A percentile compares a stretch with the other conserved stretches of the same genome.
Evolutionary conservation across 1,140 invertebrate genomes (phyloP).

Genomic region (Drosophila nigromelanica): DNA sequence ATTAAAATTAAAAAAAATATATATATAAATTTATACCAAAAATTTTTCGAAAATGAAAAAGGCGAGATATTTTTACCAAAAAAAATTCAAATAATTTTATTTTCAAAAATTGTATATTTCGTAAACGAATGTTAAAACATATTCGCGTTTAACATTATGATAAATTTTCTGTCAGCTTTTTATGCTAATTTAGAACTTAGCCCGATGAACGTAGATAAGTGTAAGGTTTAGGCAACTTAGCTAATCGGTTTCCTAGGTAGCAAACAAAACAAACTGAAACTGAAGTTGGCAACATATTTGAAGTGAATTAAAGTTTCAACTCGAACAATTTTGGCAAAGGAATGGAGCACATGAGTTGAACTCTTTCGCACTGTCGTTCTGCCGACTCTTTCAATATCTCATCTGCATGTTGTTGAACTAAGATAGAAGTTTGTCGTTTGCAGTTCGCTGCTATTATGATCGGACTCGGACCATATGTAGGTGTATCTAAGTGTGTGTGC

Average conservation of each 20-base stretch:
- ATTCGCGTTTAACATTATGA: not conserved
- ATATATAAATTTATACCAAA: no score
- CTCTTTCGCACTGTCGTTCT: not conserved
- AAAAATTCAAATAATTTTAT: no score
- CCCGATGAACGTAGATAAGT: not conserved
- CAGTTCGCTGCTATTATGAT: constrained; percentile 34
- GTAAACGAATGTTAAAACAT: no score
- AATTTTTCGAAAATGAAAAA: no score
- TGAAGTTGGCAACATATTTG: constrained; percentile 4
- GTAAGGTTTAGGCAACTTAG: not conserved
- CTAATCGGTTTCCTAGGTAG: constrained; percentile 6
- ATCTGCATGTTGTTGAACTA: constrained; percentile 39
- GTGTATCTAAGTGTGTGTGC: not conserved
- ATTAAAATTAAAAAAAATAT: no score
- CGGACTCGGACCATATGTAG: constrained; percentile 31
- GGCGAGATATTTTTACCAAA: no score
- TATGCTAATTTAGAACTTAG: not conserved
- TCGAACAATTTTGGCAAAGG: constrained; percentile 9
- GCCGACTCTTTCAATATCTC: constrained; percentile 35
- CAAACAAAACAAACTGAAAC: constrained; percentile 4
- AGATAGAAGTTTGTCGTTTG: constrained; percentile 40
- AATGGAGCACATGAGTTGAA: not conserved
- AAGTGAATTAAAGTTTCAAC: constrained; percentile 29
- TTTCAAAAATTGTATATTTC: no score
- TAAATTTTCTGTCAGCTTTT: not conserved